Percentiles rank a stretch among this genome's conserved stretches.
Conservation (phyloP, 2,797 vertebrate species). For the Lutjanus argentimaculatus region DNA sequence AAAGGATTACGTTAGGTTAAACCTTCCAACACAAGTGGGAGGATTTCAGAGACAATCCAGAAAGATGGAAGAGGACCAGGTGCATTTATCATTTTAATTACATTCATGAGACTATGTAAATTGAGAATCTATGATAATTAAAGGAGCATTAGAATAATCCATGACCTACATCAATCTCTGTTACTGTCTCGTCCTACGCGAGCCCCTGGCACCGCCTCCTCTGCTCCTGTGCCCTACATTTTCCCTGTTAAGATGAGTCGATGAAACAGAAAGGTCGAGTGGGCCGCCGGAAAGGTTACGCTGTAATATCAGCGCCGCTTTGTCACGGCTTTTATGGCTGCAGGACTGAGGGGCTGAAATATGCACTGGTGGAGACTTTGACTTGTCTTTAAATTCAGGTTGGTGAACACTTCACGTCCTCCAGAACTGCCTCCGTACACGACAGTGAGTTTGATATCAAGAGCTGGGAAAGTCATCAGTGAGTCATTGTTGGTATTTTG, state of each 20-base stretch:
- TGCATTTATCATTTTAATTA: slow-evolving; percentile 35
- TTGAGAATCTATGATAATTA: slow-evolving; percentile 26
- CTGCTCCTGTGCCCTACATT: background rate
- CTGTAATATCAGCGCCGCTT: background rate
- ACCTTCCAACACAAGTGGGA: slow-evolving; percentile 26
- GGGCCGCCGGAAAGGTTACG: background rate
- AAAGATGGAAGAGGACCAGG: slow-evolving; percentile 8
- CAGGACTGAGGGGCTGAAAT: background rate
- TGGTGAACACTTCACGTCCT: background rate
- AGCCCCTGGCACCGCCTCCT: background rate
- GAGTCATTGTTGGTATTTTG: background rate
- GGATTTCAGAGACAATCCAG: slow-evolving; percentile 31
- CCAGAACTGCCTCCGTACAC: background rate
- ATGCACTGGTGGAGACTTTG: background rate
- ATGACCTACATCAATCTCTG: slow-evolving; percentile 14
- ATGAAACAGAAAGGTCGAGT: background rate
- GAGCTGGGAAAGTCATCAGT: background rate
- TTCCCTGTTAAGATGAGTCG: background rate
- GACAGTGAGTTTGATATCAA: background rate
- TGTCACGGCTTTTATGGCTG: background rate
- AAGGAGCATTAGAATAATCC: slow-evolving; percentile 34
- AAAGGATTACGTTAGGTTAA: slow-evolving; percentile 33
- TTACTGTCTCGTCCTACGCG: slow-evolving; percentile 1
- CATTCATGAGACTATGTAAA: slow-evolving; percentile 6
- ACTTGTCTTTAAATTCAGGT: background rate